Base-by-base conservation (phyloP, 2,888 invertebrate genomes). In the Mamestra brassicae region DNA sequence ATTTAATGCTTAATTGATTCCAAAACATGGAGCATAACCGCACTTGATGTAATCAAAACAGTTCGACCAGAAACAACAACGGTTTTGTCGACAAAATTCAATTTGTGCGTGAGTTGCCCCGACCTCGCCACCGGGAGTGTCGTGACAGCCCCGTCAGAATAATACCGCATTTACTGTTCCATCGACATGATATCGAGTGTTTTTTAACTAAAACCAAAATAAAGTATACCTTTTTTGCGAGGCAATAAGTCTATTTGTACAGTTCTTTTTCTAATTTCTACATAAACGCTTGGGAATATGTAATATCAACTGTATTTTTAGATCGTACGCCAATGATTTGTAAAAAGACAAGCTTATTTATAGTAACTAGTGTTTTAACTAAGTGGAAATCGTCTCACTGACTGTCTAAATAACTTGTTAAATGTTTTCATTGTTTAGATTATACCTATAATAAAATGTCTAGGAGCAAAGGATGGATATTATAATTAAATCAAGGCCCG, bases 261-360 rank as follows among this genome's bases (percentile, higher is more conserved):
- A 88, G 86, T 87, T 80, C n/a, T 78, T 85, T 82, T 85, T 87
- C 87, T 87, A 86, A 87, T 88, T 89, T 84, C 85, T 87, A 88
- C 71, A 54, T 89, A 88, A 87, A 86, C 64, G 86, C 87, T 87
- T 87, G 34, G 67, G 68, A 88, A 89, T 88, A 88, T 90, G 89
- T 90, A 88, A 87, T 88, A 81, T 90, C 88, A 90, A 90, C 84
- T 88, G 90, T 92, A 90, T 89, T 89, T 89, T 85, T 84, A 87
- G 86, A 89, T 73, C 72, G 70, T 87, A 87, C 79, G 84, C 89
- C 89, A 88, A 90, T 89, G 82, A 81, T 89, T 87, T 90, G 88
- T 90, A 87, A 90, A 93, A 93, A 94, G 90, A 91, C 90, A 89
- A 87, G 85, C 85, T 91, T 91, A 89, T 90, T 91, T 89, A 90